A percentile compares a stretch with the other conserved stretches of the same genome.
These are phyloP conservation scores for Butorides virescens DNA, from an alignment of 2,113 vertebrate genomes.

Conservation along the genomic window DNA sequence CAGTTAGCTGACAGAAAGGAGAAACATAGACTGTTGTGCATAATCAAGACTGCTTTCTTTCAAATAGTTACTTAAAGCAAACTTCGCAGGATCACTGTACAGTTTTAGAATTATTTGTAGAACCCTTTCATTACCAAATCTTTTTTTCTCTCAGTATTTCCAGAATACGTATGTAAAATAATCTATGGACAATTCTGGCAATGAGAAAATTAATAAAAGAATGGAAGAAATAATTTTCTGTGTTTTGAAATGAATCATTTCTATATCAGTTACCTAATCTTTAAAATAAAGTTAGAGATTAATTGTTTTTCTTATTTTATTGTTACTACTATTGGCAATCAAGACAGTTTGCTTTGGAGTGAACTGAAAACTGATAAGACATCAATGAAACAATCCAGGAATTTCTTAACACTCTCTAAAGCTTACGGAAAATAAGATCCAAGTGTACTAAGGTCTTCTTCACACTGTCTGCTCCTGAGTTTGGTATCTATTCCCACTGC, in stretches of 20 bases:
- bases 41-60: neutral
- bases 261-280: neutral
- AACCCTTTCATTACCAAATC: neutral
- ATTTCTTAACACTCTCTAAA: neutral
- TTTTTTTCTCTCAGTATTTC: neutral
- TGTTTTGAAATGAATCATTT: neutral
- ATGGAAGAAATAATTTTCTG: neutral
- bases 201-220: neutral
- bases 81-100: neutral
- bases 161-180: neutral
- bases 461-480: neutral
- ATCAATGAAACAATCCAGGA: neutral
- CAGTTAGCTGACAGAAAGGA: neutral
- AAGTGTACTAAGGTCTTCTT: neutral
- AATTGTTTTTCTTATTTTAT: neutral
- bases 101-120: neutral
- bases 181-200: neutral
- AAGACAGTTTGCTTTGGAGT: neutral
- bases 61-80: neutral
- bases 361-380: neutral
- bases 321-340: neutral
- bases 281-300: neutral
- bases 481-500: neutral
- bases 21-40: neutral
- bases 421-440: neutral